Percentiles rank a stretch among this genome's conserved stretches.
These are phyloP conservation scores for Rhopalosiphum nymphaeae DNA, from an alignment of 2,888 invertebrate species.

Conservation along the genomic window DNA sequence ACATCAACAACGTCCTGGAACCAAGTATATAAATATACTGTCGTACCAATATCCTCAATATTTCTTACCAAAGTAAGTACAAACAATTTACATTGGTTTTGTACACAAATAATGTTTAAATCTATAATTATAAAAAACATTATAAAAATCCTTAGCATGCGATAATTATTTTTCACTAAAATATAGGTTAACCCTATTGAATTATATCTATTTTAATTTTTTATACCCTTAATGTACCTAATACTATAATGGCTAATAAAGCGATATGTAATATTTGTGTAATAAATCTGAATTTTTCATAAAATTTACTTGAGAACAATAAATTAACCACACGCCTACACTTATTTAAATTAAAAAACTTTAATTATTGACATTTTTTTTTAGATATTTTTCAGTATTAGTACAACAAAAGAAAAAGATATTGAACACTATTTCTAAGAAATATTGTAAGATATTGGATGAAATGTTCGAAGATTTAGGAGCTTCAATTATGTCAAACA, in stretches of 20 bases:
- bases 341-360: neutral
- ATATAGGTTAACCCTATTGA: neutral
- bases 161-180: neutral
- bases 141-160: too few species aligned
- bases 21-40: slow-evolving; percentile 39
- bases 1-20: slow-evolving; percentile 37
- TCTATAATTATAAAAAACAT: too few species aligned
- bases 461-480: slow-evolving; percentile 56
- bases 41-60: slow-evolving; percentile 34
- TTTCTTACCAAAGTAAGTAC: slow-evolving; percentile 40
- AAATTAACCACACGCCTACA: neutral
- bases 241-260: neutral
- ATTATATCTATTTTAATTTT: neutral
- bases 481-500: slow-evolving; percentile 12
- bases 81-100: neutral
- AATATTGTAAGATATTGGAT: slow-evolving; percentile 56
- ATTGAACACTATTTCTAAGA: neutral
- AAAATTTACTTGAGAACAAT: neutral
- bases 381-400: slow-evolving; percentile 51
- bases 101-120: neutral
- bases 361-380: neutral
- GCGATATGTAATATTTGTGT: neutral
- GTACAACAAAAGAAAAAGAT: slow-evolving; percentile 19
- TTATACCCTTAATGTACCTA: neutral
- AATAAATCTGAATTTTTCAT: too few species aligned